A percentile compares a stretch with the other conserved stretches of the same genome.
Conservation (phyloP, 2,797 vertebrate genomes). For the Sebastolobus altivelis region DNA sequence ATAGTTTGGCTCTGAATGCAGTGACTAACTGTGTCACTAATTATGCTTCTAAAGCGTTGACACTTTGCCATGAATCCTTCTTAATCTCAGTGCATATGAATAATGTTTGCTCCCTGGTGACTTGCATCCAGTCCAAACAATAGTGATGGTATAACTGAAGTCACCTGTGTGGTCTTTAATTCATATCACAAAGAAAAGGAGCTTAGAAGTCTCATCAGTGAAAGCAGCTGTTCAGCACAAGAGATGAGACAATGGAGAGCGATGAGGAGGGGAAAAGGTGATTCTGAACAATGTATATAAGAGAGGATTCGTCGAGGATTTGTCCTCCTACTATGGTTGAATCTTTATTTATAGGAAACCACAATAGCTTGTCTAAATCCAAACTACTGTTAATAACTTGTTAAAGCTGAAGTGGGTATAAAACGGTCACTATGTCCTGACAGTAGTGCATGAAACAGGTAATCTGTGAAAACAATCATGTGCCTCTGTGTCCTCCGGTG, state of each 20-base stretch:
- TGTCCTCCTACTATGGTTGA: not conserved
- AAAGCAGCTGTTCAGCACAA: conserved; percentile 14
- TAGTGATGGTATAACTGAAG: conserved; percentile 8
- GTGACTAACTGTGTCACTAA: conserved; percentile 17
- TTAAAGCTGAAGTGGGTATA: not conserved
- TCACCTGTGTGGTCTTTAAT: conserved; percentile 25
- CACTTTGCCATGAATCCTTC: conserved; percentile 17
- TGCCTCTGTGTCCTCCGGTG: too few relatives aligned
- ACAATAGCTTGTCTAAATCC: not conserved
- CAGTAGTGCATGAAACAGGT: not conserved
- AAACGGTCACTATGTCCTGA: not conserved
- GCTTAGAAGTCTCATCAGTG: not conserved
- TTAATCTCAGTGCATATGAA: conserved; percentile 16
- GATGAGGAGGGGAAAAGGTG: not conserved
- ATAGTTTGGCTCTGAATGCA: conserved; percentile 37
- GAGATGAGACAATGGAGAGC: not conserved
- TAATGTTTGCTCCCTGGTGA: conserved; percentile 6
- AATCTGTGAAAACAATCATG: too few relatives aligned
- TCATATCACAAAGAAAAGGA: not conserved
- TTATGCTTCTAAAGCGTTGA: conserved; percentile 28
- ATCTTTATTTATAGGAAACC: not conserved
- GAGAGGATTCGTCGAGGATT: not conserved
- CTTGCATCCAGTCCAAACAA: conserved; percentile 39
- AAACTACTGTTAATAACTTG: not conserved
- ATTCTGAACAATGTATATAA: not conserved